Percentiles rank a stretch among this genome's conserved stretches.
Evolutionary conservation across 2,888 invertebrate species (phyloP).

Genomic region (Adelognathus sp.): DNA sequence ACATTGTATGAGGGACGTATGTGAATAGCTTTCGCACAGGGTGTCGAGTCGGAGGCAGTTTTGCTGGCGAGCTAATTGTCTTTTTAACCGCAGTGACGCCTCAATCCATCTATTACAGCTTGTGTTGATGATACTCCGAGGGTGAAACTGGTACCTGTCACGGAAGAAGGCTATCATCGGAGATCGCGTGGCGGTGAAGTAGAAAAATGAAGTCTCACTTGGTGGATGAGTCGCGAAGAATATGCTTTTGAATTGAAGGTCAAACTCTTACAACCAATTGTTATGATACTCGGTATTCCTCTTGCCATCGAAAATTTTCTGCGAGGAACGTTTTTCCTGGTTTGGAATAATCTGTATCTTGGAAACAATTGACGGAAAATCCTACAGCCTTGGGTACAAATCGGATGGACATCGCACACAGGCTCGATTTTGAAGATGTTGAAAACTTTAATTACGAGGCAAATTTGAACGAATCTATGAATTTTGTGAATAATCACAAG

Average conservation of each 20-base stretch:
- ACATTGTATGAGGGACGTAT: neutral
- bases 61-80: neutral
- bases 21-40: neutral
- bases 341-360: too few relatives aligned
- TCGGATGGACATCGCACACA: too few relatives aligned
- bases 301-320: too few relatives aligned
- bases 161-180: neutral
- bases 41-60: neutral
- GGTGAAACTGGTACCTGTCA: neutral
- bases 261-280: too few relatives aligned
- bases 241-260: neutral
- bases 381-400: too few relatives aligned
- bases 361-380: too few relatives aligned
- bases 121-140: neutral
- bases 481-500: too few relatives aligned
- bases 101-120: neutral
- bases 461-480: too few relatives aligned
- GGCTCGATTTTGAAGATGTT: too few relatives aligned
- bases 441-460: too few relatives aligned
- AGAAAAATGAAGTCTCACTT: neutral
- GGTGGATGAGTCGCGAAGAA: neutral
- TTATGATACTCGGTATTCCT: too few relatives aligned
- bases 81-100: neutral
- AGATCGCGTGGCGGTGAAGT: neutral
- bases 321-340: too few relatives aligned